These are phyloP conservation scores for Rhea americana DNA, from an alignment of 2,113 vertebrate genomes.

Conservation along the genomic window DNA sequence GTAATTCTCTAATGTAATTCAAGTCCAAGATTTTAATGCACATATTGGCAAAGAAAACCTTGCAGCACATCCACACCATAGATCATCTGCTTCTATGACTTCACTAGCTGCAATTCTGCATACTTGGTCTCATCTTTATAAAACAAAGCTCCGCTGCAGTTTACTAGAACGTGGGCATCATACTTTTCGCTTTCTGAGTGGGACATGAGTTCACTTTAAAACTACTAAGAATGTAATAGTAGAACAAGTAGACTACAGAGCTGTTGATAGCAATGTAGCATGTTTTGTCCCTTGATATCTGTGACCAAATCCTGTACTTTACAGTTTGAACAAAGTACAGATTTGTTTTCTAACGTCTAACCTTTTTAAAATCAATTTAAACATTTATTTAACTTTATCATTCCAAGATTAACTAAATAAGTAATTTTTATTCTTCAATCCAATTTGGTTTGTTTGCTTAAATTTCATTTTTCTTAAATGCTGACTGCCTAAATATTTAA, in stretches of 20 bases:
- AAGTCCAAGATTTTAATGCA: conserved; percentile 65
- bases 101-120: conserved; percentile 37
- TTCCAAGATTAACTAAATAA: neutral
- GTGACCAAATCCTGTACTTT: conserved; percentile 6
- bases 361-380: conserved; percentile 44
- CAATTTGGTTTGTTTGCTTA: conserved; percentile 6
- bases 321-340: conserved; percentile 51
- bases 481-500: conserved; percentile 43
- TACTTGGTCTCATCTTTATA: conserved; percentile 43
- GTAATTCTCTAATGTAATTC: conserved; percentile 61
- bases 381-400: neutral
- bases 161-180: conserved; percentile 17
- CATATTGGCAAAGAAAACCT: conserved; percentile 55
- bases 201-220: neutral
- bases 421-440: conserved; percentile 21
- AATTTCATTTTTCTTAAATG: conserved; percentile 58
- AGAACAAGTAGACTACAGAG: conserved; percentile 22
- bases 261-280: conserved; percentile 22
- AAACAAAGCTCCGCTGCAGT: conserved; percentile 22
- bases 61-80: conserved; percentile 7
- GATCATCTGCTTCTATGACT: conserved; percentile 58
- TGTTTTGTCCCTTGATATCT: conserved; percentile 2
- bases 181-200: conserved; percentile 27
- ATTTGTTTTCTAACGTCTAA: conserved; percentile 61
- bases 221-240: neutral